Evolutionary conservation across 2,888 invertebrate species (phyloP), one percentile per base, ranked within the genome.

Genomic region (Cistogaster globosa): DNA sequence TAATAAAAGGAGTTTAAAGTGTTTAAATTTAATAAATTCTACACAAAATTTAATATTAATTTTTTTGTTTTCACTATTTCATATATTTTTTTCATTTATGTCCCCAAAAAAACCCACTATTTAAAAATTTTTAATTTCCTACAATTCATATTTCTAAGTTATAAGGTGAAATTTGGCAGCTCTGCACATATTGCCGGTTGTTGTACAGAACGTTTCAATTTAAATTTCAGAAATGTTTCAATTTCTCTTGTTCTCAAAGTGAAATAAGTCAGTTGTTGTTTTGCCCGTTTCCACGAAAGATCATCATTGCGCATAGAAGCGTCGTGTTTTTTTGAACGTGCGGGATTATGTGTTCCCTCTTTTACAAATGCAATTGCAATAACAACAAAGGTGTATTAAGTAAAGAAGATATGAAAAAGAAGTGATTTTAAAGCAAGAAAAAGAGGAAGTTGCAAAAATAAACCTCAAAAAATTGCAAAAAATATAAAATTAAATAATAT

Each of bases 211-310:
- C 18, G 51, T 53, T 53, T 53, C 18, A 53, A 20, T 53, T 20
- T 11, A 5, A 9, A 0, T n/a, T 12, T 4, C n/a, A 22, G 76
- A 53, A 71, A 82, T 8, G 63, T 65, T 65, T 65, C 38, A 81
- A n/a, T 18, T 63, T 48, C 11, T 20, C 11, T 51, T 26, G 18
- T 67, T 60, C 42, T 48, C 16, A 42, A 14, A 1, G 12, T 14
- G 48, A 51, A 53, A 53, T 71, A 57, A 58, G 36, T 62, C 83
- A 84, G 83, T 84, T 84, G 83, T 84, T 84, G 83, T 84, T 83
- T 84, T 71, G 79, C 63, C 63, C 75, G 79, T 71, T 83, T 78
- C 77, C 38, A 55, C 18, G 58, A 67, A 69, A 60, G 75, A 58
- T 53, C 22, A 7, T 36, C 45, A 55, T 48, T 65, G 14, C 76